Evolutionary conservation across 2,113 vertebrate genomes (phyloP).

Genomic region (Glaucomys volans): DNA sequence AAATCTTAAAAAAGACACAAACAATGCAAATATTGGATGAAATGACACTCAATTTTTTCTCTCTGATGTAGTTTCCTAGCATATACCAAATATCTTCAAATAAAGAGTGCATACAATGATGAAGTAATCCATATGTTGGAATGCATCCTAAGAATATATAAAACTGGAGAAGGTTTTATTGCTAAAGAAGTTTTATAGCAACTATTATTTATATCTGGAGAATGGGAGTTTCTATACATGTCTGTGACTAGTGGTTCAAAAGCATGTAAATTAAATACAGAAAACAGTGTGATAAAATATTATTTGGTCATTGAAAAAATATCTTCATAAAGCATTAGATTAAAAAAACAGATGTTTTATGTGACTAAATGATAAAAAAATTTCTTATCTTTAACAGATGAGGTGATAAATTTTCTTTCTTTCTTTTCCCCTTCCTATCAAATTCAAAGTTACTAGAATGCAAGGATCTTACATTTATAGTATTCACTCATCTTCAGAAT

Average conservation of each 20-base stretch:
- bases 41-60: background rate
- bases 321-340: background rate
- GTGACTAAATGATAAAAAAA: background rate
- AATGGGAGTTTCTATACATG: background rate
- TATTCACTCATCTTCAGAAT: background rate
- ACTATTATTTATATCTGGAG: background rate
- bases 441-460: background rate
- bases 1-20: background rate
- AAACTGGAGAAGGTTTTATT: background rate
- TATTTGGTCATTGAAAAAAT: background rate
- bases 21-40: background rate
- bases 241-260: background rate
- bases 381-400: background rate
- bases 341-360: background rate
- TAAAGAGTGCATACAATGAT: background rate
- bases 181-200: constrained; percentile 3
- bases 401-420: background rate
- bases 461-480: background rate
- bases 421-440: background rate
- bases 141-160: background rate
- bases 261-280: background rate
- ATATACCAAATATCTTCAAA: background rate
- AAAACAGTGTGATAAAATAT: background rate
- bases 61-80: background rate
- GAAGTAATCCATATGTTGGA: background rate